These are phyloP conservation scores for Sylvilagus bachmani DNA, from an alignment of 2,113 vertebrate genomes.

Conservation along the genomic window DNA sequence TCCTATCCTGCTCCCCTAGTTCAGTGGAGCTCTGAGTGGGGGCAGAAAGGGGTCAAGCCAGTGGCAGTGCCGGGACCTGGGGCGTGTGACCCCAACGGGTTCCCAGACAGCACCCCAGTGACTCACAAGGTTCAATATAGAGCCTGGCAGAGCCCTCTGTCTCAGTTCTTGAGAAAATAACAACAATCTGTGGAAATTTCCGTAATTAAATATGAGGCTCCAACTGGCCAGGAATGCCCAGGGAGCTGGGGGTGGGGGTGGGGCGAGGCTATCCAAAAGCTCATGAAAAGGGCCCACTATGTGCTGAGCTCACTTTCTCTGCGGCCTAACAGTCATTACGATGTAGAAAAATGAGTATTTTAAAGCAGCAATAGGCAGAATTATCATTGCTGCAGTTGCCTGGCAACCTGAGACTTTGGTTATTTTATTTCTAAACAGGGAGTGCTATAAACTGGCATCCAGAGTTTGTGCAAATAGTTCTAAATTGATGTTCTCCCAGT, in stretches of 20 bases:
- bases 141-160: not conserved
- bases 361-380: conserved; percentile 85
- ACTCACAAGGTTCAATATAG: not conserved
- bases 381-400: conserved; percentile 84
- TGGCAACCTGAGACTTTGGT: conserved; percentile 87
- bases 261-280: conserved; percentile 64
- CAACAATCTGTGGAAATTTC: not conserved
- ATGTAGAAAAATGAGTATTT: conserved; percentile 86
- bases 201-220: conserved; percentile 37
- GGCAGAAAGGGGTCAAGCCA: not conserved
- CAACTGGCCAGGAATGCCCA: not conserved
- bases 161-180: not conserved
- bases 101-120: not conserved
- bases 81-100: not conserved
- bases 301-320: conserved; percentile 77
- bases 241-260: conserved; percentile 44
- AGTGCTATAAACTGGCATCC: conserved; percentile 80
- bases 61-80: accelerated
- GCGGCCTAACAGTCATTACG: conserved; percentile 82
- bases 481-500: conserved; percentile 84
- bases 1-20: not conserved
- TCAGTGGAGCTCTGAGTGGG: not conserved
- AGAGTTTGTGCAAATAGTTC: conserved; percentile 86
- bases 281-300: conserved; percentile 63
- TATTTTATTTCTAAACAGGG: conserved; percentile 87